These are phyloP conservation scores for Cephalopterus ornatus DNA, from an alignment of 2,113 vertebrate species.

Conservation along the genomic window DNA sequence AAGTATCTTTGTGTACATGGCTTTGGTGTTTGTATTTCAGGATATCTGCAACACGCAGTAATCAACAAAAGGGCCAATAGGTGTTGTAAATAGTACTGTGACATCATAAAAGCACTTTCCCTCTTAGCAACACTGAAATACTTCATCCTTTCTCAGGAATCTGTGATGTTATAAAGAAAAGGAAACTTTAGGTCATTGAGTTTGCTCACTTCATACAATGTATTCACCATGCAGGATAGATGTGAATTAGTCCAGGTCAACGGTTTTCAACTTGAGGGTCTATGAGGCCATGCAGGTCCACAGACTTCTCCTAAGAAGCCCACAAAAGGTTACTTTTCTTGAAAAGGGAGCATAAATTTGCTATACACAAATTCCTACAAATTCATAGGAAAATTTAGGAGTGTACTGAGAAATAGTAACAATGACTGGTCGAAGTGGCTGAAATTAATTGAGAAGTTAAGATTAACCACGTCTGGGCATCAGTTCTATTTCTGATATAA, in stretches of 20 bases:
- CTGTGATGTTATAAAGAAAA: background rate
- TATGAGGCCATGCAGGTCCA: background rate
- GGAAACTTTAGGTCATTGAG: slow-evolving; percentile 8
- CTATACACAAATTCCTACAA: background rate
- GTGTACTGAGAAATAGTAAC: background rate
- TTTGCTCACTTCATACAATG: slow-evolving; percentile 21
- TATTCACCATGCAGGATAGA: slow-evolving; percentile 40
- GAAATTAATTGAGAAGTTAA: background rate
- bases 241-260: slow-evolving; percentile 54
- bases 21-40: background rate
- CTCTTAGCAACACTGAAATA: slow-evolving; percentile 22
- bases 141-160: slow-evolving; percentile 20
- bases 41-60: background rate
- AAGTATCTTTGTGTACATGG: background rate
- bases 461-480: background rate
- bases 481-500: background rate
- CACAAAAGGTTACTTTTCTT: background rate
- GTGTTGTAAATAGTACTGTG: background rate
- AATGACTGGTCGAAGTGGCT: background rate
- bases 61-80: background rate
- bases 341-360: background rate
- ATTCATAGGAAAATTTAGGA: background rate
- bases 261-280: background rate
- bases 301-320: background rate
- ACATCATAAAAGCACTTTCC: background rate